Evolutionary conservation across 92 coral and sea anemone genomes (phyloP).

Genomic region (Epizoanthus illoricatus): DNA sequence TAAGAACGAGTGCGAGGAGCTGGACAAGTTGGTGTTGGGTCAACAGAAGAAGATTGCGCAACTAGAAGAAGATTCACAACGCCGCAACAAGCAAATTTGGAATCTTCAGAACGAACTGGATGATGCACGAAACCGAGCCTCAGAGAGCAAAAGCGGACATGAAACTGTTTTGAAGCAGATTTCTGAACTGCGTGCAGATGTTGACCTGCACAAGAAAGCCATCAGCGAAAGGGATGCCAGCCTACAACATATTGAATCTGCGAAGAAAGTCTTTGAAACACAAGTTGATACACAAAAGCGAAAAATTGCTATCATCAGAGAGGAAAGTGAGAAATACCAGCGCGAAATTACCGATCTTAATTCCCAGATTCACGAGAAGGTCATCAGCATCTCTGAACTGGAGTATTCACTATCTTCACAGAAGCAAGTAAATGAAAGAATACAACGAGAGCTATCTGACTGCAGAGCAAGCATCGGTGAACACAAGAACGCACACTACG

Average conservation of each 20-base stretch:
- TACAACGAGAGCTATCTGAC: conserved; percentile 7
- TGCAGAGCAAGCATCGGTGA: background rate
- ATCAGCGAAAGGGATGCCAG: background rate
- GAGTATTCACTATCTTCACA: conserved; percentile 3
- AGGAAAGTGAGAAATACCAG: conserved; percentile 16
- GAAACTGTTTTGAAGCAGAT: conserved; percentile 3
- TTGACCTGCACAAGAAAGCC: conserved; percentile 10
- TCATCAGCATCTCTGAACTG: background rate
- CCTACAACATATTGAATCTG: background rate
- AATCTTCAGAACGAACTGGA: conserved; percentile 11
- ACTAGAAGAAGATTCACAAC: background rate
- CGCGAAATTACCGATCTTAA: conserved; percentile 16
- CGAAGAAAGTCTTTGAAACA: background rate
- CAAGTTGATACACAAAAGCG: conserved; percentile 20
- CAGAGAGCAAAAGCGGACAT: background rate
- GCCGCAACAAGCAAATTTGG: background rate
- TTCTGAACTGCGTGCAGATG: conserved; percentile 9
- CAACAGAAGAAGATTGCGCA: conserved; percentile 12
- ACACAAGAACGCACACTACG: background rate
- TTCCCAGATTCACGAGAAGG: conserved; percentile 18
- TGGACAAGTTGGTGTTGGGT: background rate
- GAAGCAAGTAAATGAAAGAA: background rate
- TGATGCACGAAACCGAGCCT: background rate
- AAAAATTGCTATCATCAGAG: background rate
- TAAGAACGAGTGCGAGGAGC: conserved; percentile 24